Evolutionary conservation across 2,888 invertebrate genomes (phyloP), one percentile per base, ranked within the genome.

Genomic region (Zaprionus lineosus): DNA sequence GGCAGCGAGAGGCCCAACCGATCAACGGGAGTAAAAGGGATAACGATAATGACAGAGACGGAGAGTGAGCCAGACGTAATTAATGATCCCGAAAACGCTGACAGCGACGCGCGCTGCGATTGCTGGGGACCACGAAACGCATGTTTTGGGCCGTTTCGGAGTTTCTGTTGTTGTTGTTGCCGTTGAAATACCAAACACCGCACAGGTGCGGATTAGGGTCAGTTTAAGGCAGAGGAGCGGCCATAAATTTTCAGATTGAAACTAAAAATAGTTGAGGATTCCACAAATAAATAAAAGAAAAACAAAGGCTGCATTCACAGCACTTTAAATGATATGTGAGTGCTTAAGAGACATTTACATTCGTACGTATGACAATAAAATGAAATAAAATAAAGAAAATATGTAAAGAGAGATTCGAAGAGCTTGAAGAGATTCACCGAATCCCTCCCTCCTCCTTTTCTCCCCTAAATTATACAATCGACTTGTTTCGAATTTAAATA

Each of bases 61-160:
- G 18, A 31, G 16, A 12, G 2, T 28, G 37, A 55, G 59, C 31
- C 82, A 75, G 68, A 64, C 84, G 74, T 78, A 72, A 78, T 78
- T 84, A 78, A 86, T 86, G 86, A 78, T 84, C 84, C 85, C 86
- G 69, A 86, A 81, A 86, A 74, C 47, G 84, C 77, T 81, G 82
- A 76, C 83, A 74, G 39, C 57, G 46, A 46, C 44, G 47, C 19
- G 34, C 61, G 16, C 57, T 31, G 39, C 47, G 59, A 71, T 62
- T 51, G 41, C 26, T 61, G 39, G 28, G 50, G 50, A 52, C 63
- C 59, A 57, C 40, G 41, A 36, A 83, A 77, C 74, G 77, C 77
- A 84, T 84, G 77, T 63, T 70, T 85, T 39, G 50, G 40, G 41
- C 47, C 57, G 57, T 52, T 36, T 59, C 50, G 44, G 21, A 53